Percentiles rank a stretch among this genome's conserved stretches.
Evolutionary conservation across 2,888 invertebrate species (phyloP).

Genomic region (Harpalus rubripes): DNA sequence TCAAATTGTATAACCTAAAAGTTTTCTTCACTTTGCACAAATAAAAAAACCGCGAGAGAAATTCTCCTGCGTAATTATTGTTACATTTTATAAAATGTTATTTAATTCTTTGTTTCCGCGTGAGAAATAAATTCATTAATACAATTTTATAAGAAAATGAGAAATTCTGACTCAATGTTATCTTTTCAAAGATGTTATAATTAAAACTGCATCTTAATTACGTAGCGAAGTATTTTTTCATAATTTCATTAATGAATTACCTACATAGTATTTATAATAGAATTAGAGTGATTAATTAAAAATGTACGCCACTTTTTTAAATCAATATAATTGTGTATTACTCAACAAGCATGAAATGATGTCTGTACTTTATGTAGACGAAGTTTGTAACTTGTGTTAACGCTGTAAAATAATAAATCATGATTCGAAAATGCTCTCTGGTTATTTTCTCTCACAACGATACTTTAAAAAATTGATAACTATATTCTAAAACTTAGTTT

Average conservation of each 20-base stretch:
- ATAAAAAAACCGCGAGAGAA: conserved; percentile 42
- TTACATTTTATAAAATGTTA: conserved; percentile 54
- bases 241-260: conserved; percentile 13
- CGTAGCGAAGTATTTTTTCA: neutral
- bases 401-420: no score
- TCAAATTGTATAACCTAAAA: conserved; percentile 44
- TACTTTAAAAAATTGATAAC: no score
- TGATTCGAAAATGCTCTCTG: no score
- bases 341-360: no score
- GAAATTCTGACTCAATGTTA: conserved; percentile 13
- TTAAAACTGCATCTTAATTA: conserved; percentile 45
- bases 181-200: conserved; percentile 22
- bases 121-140: conserved; percentile 43
- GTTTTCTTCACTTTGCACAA: conserved; percentile 27
- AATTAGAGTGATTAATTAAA: neutral
- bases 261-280: neutral
- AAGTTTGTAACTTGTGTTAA: no score
- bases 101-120: conserved; percentile 50
- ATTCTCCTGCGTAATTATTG: conserved; percentile 46
- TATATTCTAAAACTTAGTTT: no score
- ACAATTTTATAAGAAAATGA: conserved; percentile 24
- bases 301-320: neutral
- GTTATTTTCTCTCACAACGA: no score
- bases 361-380: no score
- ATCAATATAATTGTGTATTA: no score